phyloP scores from a whole-genome alignment of 2,113 vertebrate genomes.

The Phainopepla nitens region DNA sequence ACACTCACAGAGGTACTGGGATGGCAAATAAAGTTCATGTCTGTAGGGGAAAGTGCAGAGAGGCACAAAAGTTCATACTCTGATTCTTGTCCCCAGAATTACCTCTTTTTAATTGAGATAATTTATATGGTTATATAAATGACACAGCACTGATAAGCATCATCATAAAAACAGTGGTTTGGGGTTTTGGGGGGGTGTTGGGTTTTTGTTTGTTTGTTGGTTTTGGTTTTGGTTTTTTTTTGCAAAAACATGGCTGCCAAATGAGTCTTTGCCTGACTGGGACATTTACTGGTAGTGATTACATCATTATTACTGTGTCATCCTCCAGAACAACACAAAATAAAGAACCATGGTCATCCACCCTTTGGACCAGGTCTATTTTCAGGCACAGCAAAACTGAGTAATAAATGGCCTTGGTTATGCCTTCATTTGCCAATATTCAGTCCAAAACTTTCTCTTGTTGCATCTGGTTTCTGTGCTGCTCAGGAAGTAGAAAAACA shows the following conservation, averaged over 20 bases:
- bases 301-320: not conserved
- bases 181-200: too few relatives aligned
- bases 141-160: not conserved
- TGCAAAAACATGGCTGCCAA: not conserved
- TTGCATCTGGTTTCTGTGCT: not conserved
- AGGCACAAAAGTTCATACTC: not conserved
- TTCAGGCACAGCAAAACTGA: not conserved
- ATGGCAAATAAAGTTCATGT: not conserved
- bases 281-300: not conserved
- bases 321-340: not conserved
- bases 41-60: not conserved
- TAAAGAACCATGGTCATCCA: not conserved
- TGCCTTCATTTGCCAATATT: not conserved
- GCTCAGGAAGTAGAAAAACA: not conserved
- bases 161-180: not conserved
- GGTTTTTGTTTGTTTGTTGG: too few relatives aligned
- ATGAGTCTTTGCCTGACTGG: not conserved
- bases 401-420: accelerated
- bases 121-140: not conserved
- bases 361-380: not conserved
- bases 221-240: too few relatives aligned
- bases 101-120: not conserved
- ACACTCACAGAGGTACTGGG: not conserved
- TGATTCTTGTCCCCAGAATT: not conserved
- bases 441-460: not conserved